phyloP scores from a whole-genome alignment of 2,113 vertebrate genomes.

The Gasterosteus aculeatus region DNA sequence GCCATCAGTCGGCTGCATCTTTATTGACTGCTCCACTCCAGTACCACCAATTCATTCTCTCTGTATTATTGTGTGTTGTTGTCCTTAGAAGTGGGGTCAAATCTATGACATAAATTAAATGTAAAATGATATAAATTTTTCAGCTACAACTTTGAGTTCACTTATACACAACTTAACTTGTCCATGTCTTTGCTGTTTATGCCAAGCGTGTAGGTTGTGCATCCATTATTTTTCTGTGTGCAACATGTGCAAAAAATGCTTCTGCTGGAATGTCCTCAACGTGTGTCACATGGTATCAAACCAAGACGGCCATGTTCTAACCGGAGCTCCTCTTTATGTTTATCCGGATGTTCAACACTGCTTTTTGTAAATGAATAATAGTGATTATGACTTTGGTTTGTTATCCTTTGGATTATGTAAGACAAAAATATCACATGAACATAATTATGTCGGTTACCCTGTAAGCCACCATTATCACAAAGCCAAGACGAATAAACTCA shows the following conservation, averaged over 20 bases:
- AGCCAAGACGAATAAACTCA: conserved; percentile 53
- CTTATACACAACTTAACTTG: not conserved
- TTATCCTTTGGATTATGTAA: not conserved
- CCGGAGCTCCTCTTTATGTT: not conserved
- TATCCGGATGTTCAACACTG: not conserved
- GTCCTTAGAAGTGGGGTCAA: not conserved
- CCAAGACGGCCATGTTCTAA: not conserved
- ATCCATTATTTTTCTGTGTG: not conserved
- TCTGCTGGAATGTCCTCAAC: not conserved
- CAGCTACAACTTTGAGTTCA: not conserved
- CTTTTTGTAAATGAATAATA: conserved; percentile 3
- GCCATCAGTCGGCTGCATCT: not conserved
- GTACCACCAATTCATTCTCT: not conserved
- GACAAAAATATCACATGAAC: conserved; percentile 29
- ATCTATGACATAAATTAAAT: not conserved
- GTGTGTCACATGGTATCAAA: not conserved
- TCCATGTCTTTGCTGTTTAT: not conserved
- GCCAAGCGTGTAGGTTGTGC: not conserved
- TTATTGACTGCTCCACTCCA: not conserved
- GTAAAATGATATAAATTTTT: not conserved
- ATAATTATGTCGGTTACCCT: conserved; percentile 43
- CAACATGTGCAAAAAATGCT: no score
- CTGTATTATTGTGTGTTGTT: not conserved
- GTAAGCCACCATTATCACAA: conserved; percentile 43
- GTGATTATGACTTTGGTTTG: not conserved